Base-by-base conservation (phyloP, 2,797 vertebrate species). In the Knipowitschia caucasica region DNA sequence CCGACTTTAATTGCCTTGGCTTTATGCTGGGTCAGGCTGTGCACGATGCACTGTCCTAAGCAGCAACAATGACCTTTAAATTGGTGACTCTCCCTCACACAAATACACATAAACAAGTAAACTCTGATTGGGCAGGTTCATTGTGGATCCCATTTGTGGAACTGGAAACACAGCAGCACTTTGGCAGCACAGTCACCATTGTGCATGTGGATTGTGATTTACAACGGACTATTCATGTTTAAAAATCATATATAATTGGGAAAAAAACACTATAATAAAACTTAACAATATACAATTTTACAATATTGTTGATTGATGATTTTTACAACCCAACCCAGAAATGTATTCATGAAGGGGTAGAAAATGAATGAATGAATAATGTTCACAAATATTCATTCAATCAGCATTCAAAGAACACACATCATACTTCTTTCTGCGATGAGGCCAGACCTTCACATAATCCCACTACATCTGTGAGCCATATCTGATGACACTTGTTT, bases 21-120 rank as follows among this genome's bases (percentile, higher is more conserved):
- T 84, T 81, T 83, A 79, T 84, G 82, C 75, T 81, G 72, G 84
- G 75, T 87, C 84, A 84, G 81, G 67, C 59, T 61, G 69, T 62
- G 47, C 67, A 60, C 11, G 55, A 64, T 68, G 63, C 71, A 68
- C 66, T 64, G 71, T 78, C 70, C 65, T 81, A 65, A 78, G 77
- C 60, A 77, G 78, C 73, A 59, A 75, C 77, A 70, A 56, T 85
- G 83, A 86, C 85, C 87, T 88, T 89, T 85, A 80, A 73, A 78
- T 75, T 56, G 50, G 35, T 70, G 44, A 60, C 20, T 43, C 53
- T 42, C 42, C 47, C 30, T 24, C 39, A 4, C 6, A 21, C 40
- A 18, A 21, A 44, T 46, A 10, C 58, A 46, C 52, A 30, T 31
- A 50, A 34, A 18, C 4, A 23, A 30, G 43, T 27, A 24, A 53